These are phyloP conservation scores for Pseudomyrmex dendroicus DNA, from an alignment of 1,140 invertebrate genomes.

Conservation along the genomic window DNA sequence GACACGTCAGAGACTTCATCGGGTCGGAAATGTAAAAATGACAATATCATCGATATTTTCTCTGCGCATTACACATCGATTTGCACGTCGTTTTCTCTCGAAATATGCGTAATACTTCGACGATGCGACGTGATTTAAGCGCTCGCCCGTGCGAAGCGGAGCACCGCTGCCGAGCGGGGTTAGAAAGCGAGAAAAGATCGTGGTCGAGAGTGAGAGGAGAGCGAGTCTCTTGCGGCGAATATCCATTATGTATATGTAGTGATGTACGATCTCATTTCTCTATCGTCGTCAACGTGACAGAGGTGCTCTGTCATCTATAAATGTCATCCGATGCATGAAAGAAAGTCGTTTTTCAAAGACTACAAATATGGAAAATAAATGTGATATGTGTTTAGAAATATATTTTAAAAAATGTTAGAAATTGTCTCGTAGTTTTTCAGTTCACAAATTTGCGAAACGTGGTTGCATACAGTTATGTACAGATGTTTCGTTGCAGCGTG, in stretches of 20 bases:
- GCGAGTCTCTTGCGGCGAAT: conserved; percentile 36
- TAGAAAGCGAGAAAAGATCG: conserved; percentile 53
- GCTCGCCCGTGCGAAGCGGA: conserved; percentile 8
- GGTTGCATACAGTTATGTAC: no score
- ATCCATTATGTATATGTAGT: conserved; percentile 23
- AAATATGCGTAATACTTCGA: conserved; percentile 46
- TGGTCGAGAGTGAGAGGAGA: conserved; percentile 33
- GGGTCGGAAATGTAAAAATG: not conserved
- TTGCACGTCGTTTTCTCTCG: conserved; percentile 40
- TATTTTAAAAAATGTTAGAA: not conserved
- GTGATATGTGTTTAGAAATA: not conserved
- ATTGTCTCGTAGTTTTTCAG: not conserved
- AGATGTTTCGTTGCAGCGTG: not conserved
- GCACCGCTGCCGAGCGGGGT: not conserved
- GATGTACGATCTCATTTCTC: conserved; percentile 39
- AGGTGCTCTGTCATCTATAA: conserved; percentile 6
- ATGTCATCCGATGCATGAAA: not conserved
- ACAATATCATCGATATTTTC: conserved; percentile 34
- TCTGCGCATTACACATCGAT: conserved; percentile 36
- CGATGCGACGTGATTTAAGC: conserved; percentile 18
- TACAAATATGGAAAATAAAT: not conserved
- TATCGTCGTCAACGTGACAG: conserved; percentile 11
- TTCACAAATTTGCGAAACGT: not conserved
- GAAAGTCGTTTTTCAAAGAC: not conserved
- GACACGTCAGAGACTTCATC: not conserved